phyloP scores from a whole-genome alignment of 2,113 vertebrate species.

The Nibea albiflora region DNA sequence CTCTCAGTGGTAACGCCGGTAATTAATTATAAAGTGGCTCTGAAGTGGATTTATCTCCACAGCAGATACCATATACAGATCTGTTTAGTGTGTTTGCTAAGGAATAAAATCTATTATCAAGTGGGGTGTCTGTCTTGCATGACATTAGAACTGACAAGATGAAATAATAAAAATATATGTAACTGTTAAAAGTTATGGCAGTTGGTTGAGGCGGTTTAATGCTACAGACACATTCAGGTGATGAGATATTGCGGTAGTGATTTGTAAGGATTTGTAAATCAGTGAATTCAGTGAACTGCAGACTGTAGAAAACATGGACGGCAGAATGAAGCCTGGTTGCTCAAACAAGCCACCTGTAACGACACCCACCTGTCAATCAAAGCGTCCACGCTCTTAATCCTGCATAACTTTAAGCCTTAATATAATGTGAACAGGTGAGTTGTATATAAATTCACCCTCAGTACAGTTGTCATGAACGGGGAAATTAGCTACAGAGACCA shows the following conservation, averaged over 20 bases:
- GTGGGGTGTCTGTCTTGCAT: neutral
- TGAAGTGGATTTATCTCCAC: conserved; percentile 20
- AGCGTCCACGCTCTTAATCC: no score
- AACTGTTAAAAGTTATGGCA: neutral
- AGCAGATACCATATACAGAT: neutral
- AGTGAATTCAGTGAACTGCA: neutral
- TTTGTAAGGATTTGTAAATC: neutral
- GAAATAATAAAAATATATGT: neutral
- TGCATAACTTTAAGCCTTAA: no score
- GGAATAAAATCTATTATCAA: conserved; percentile 3
- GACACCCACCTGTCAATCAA: no score
- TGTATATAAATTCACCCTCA: no score
- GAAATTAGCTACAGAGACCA: no score
- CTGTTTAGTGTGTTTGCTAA: neutral
- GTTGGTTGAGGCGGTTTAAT: neutral
- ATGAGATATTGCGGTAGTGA: neutral
- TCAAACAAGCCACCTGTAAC: no score
- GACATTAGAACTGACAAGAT: neutral
- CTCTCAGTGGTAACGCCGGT: neutral
- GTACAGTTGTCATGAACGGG: no score
- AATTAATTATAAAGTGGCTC: conserved; percentile 17
- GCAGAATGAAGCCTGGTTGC: no score
- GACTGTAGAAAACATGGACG: no score
- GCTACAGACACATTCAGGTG: neutral
- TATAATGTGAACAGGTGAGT: no score